Conservation (phyloP, 2,797 vertebrate species). For the Phrynocephalus vlangalii region DNA sequence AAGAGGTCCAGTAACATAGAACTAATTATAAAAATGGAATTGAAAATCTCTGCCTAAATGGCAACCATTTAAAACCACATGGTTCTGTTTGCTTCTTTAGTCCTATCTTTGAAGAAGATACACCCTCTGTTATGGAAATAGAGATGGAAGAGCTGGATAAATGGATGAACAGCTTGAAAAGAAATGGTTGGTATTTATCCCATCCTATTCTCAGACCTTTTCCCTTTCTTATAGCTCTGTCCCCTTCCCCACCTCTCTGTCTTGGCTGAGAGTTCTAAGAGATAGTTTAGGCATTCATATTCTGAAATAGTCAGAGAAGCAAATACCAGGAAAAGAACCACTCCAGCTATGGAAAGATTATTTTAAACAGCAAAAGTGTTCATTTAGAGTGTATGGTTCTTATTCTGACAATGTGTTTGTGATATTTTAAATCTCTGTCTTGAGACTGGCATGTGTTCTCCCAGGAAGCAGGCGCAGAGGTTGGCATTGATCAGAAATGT, state of each 20-base stretch:
- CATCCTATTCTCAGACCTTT: constrained; percentile 11
- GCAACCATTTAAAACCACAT: not conserved
- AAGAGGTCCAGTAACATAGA: not conserved
- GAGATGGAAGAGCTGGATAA: constrained; percentile 98
- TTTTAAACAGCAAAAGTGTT: constrained; percentile 52
- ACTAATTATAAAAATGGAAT: not conserved
- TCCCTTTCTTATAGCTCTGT: constrained; percentile 23
- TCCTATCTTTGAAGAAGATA: constrained; percentile 98
- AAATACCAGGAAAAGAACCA: constrained; percentile 55
- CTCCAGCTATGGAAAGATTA: constrained; percentile 54
- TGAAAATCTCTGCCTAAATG: constrained; percentile 9
- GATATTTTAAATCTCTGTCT: constrained; percentile 32
- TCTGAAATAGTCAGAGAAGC: constrained; percentile 53
- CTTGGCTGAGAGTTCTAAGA: constrained; percentile 43
- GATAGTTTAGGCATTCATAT: constrained; percentile 39
- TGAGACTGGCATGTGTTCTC: constrained; percentile 26
- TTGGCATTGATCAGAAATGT: constrained; percentile 11
- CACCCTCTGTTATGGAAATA: constrained; percentile 95
- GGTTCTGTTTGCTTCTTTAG: constrained; percentile 71
- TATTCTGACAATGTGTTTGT: constrained; percentile 41
- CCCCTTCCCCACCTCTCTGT: not conserved
- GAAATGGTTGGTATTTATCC: constrained; percentile 80
- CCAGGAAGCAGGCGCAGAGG: not conserved
- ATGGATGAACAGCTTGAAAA: constrained; percentile 88
- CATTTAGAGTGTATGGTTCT: constrained; percentile 12